These are phyloP conservation scores for Temnothorax nylanderi DNA, from an alignment of 1,140 invertebrate genomes.

Conservation along the genomic window DNA sequence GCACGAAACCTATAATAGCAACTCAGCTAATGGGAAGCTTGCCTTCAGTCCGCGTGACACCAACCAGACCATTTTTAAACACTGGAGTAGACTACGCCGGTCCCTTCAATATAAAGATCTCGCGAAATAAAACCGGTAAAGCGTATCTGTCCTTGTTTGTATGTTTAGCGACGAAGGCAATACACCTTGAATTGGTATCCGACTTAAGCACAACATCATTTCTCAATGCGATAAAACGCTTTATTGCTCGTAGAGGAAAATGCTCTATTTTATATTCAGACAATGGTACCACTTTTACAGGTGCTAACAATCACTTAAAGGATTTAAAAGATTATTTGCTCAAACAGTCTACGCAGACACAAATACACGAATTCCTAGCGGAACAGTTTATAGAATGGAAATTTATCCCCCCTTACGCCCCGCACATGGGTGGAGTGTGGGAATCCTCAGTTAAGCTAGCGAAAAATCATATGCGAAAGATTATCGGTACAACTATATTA, in stretches of 20 bases:
- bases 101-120: neutral
- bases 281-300: slow-evolving; percentile 80
- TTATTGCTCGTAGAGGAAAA: slow-evolving; percentile 74
- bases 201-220: slow-evolving; percentile 44
- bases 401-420: neutral
- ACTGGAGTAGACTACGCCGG: neutral
- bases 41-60: neutral
- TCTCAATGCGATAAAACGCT: slow-evolving; percentile 76
- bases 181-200: neutral
- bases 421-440: slow-evolving; percentile 75
- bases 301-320: slow-evolving; percentile 69
- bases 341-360: no score
- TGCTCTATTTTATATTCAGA: slow-evolving; percentile 73
- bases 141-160: neutral
- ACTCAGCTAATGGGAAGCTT: neutral
- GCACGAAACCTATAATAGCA: neutral
- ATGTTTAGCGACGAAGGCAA: neutral
- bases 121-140: neutral
- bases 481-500: slow-evolving; percentile 1
- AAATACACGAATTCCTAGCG: neutral
- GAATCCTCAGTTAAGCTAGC: slow-evolving; percentile 70
- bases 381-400: slow-evolving; percentile 71
- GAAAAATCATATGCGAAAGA: slow-evolving; percentile 1
- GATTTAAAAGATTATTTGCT: slow-evolving; percentile 27
- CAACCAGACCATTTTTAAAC: neutral